phyloP scores from a whole-genome alignment of 2,113 vertebrate genomes.

The Solenodon paradoxus region DNA sequence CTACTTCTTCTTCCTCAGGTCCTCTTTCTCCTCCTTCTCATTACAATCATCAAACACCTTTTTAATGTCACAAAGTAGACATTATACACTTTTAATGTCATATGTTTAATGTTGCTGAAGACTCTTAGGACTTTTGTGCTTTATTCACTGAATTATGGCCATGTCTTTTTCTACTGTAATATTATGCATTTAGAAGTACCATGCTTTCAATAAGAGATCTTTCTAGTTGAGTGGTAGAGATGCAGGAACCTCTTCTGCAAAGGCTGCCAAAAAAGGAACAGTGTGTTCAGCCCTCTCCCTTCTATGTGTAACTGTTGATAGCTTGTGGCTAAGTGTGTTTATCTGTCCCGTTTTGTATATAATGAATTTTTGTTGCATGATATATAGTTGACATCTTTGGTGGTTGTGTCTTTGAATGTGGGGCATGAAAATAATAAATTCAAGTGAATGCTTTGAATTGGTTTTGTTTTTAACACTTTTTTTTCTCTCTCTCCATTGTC shows the following conservation, averaged over 20 bases:
- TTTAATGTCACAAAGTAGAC: background rate
- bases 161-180: background rate
- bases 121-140: background rate
- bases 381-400: slow-evolving; percentile 41
- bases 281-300: slow-evolving; percentile 72
- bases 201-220: background rate
- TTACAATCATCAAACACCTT: background rate
- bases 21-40: background rate
- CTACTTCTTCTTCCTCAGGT: background rate
- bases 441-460: background rate
- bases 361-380: slow-evolving; percentile 74
- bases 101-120: no score
- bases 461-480: background rate
- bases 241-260: background rate
- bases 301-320: slow-evolving; percentile 65
- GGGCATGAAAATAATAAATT: slow-evolving; percentile 44
- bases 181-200: background rate
- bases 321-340: slow-evolving; percentile 70
- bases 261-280: slow-evolving; percentile 74
- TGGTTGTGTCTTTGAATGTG: slow-evolving; percentile 65
- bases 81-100: background rate
- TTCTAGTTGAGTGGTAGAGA: slow-evolving; percentile 18
- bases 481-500: background rate
- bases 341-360: slow-evolving; percentile 69
- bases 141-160: background rate